Percentiles rank a stretch among this genome's conserved stretches.
These are phyloP conservation scores for Oxytorus armatus DNA, from an alignment of 2,888 invertebrate species.

Conservation along the genomic window DNA sequence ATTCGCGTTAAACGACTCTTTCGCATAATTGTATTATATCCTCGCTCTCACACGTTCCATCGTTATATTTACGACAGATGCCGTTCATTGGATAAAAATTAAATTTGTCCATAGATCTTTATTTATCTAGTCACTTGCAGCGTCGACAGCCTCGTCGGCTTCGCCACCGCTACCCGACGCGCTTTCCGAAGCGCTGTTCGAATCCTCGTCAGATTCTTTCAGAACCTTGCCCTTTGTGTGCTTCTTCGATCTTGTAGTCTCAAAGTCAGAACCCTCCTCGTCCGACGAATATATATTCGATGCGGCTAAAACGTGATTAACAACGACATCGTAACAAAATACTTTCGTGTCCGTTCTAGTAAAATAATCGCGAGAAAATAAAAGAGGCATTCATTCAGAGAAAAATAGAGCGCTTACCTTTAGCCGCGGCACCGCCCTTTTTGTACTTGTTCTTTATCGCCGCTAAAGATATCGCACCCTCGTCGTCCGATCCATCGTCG, in stretches of 20 bases:
- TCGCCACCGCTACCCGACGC: slow-evolving; percentile 83
- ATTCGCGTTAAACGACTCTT: too few species aligned
- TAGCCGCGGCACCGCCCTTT: slow-evolving; percentile 85
- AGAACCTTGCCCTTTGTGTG: slow-evolving; percentile 91
- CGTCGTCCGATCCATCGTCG: slow-evolving; percentile 96
- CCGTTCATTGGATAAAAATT: neutral
- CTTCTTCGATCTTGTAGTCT: slow-evolving; percentile 90
- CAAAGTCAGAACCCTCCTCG: slow-evolving; percentile 94
- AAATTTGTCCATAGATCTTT: slow-evolving; percentile 13
- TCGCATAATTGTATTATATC: too few species aligned
- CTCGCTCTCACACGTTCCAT: too few species aligned
- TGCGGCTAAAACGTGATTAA: slow-evolving; percentile 83
- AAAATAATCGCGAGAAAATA: slow-evolving; percentile 8
- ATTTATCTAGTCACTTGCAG: slow-evolving; percentile 76
- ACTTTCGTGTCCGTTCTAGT: too few species aligned
- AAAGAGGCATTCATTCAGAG: neutral
- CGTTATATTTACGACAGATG: too few species aligned
- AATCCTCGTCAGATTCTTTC: slow-evolving; percentile 91
- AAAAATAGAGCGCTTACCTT: slow-evolving; percentile 79
- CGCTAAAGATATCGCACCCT: slow-evolving; percentile 95
- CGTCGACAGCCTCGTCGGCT: slow-evolving; percentile 81
- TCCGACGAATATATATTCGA: slow-evolving; percentile 95
- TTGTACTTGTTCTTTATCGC: slow-evolving; percentile 98
- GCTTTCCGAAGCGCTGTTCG: slow-evolving; percentile 82
- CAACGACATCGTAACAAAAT: too few species aligned